Base-by-base conservation (phyloP, 2,797 vertebrate species). In the Tolypeutes matacus region DNA sequence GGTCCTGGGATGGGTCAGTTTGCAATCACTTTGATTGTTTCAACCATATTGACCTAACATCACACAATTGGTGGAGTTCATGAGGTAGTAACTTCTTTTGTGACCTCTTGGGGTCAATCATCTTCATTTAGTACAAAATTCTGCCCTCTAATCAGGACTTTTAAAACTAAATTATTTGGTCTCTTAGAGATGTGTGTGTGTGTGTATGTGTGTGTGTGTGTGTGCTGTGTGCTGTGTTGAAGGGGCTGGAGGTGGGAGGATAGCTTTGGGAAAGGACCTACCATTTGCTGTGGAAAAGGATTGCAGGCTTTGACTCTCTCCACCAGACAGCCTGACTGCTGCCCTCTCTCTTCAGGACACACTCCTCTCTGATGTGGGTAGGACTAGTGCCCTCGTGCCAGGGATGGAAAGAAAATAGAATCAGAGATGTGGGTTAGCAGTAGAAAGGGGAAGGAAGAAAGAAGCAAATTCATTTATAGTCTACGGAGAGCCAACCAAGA, bases 341-440 rank as follows among this genome's bases (percentile, higher is more conserved):
- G 80, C 75, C 56, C 73, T 73, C 25, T 56, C 27, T 58, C 89
- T 86, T 85, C 53, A 81, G 93, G 95, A 91, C 96, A 31, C 56
- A 56, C 78, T 65, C 0, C 81, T 90, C 88, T 64, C 76, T 39
- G 70, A 4, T 20, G 92, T 49, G 93, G 87, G 93, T 34, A 77
- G 93, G 78, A 75, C 80, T 3, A 3, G 34, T 76, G 95, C 84
- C 88, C 94, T 27, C 2, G 46, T 88, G 96, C 92, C 95, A 91
- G 89, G 15, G 49, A 23, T 3, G 56, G 80, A 89, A 91, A 96
- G 97, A 97, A 97, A 97, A 96, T 95, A 95, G 96, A 86, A 95
- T 34, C 85, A 49, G 94, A 53, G 93, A 91, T 96, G 97, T 96
- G 96, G 95, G 94, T 97, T 95, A 95, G 95, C 97, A 75, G 92